Evolutionary conservation across 2,113 vertebrate genomes (phyloP).

Genomic region (Pteropus alecto): DNA sequence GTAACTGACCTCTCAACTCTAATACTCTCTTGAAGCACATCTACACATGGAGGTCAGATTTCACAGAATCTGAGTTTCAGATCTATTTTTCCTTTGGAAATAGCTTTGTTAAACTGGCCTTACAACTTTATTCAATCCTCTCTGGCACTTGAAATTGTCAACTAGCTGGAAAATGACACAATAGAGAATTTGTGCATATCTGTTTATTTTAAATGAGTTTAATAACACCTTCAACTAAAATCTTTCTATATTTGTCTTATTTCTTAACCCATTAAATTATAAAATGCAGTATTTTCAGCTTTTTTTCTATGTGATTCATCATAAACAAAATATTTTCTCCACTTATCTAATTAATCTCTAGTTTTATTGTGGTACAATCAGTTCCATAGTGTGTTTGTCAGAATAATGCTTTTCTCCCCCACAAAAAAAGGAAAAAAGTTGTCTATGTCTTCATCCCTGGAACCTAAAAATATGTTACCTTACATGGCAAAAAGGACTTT

Average conservation of each 20-base stretch:
- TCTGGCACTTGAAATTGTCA: not conserved
- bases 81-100: not conserved
- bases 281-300: not conserved
- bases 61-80: not conserved
- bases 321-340: not conserved
- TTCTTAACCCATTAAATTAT: not conserved
- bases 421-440: not conserved
- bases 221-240: not conserved
- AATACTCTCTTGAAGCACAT: not conserved
- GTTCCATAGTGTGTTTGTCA: not conserved
- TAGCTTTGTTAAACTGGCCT: not conserved
- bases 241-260: not conserved
- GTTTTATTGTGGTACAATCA: not conserved
- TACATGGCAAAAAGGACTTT: not conserved
- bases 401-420: not conserved
- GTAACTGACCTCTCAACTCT: not conserved
- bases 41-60: not conserved
- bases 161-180: not conserved
- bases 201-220: not conserved
- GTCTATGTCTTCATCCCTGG: not conserved
- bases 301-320: not conserved
- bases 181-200: not conserved
- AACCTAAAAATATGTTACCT: not conserved
- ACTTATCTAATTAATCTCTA: not conserved
- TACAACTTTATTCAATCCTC: not conserved